Percentiles rank a stretch among this genome's conserved stretches.
Conservation (phyloP, 2,888 invertebrate species). For the Nasonovia ribisnigri region DNA sequence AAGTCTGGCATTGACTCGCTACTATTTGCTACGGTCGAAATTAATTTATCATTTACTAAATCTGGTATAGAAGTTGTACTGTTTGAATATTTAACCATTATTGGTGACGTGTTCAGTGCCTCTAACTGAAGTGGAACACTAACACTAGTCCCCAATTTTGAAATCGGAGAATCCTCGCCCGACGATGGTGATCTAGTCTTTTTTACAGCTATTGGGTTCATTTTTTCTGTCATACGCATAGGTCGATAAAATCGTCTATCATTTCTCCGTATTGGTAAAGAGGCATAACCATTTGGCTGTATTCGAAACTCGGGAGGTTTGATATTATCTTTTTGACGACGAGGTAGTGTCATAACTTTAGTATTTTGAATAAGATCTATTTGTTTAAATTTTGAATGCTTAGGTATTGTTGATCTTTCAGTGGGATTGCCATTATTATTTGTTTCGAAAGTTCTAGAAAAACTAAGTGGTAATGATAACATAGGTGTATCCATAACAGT, state of each 20-base stretch:
- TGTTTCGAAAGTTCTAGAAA: conserved; percentile 68
- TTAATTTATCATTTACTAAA: conserved; percentile 65
- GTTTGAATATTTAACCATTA: conserved; percentile 68
- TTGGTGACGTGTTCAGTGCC: conserved; percentile 66
- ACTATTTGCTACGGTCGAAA: conserved; percentile 72
- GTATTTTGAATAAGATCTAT: conserved; percentile 37
- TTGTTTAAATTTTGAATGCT: conserved; percentile 26
- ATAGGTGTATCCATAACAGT: conserved; percentile 61
- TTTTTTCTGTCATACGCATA: conserved; percentile 15
- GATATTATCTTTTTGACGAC: conserved; percentile 46
- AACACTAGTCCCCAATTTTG: conserved; percentile 73
- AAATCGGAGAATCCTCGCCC: conserved; percentile 28
- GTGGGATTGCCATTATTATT: conserved; percentile 50
- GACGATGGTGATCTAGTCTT: conserved; percentile 38
- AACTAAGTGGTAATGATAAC: conserved; percentile 69
- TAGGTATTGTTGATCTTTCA: conserved; percentile 26
- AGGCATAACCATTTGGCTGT: conserved; percentile 60
- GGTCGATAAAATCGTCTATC: conserved; percentile 28
- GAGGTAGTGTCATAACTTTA: conserved; percentile 56
- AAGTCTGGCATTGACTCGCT: conserved; percentile 82
- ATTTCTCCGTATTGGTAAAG: conserved; percentile 54
- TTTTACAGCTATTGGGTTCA: conserved; percentile 1
- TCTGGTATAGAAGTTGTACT: conserved; percentile 70
- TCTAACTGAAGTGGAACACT: conserved; percentile 78
- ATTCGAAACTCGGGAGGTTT: conserved; percentile 55